These are phyloP conservation scores for Caretta caretta DNA, from an alignment of 2,113 vertebrate species.

Conservation along the genomic window DNA sequence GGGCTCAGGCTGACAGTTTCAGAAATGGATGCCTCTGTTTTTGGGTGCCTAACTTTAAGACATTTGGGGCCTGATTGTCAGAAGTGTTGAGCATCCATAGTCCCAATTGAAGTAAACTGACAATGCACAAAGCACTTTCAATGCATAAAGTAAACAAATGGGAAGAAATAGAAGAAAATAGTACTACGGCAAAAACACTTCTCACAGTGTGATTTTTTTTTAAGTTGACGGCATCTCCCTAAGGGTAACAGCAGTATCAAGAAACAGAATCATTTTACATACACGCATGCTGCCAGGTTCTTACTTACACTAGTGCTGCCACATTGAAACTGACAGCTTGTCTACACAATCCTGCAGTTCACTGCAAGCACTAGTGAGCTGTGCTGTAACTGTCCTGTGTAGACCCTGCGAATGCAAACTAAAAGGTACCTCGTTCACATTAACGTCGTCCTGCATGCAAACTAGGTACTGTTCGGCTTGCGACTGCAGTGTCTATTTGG, in stretches of 20 bases:
- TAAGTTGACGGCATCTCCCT: neutral
- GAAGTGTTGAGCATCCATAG: accelerated
- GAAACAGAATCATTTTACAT: neutral
- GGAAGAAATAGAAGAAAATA: neutral
- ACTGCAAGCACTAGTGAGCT: too few species aligned
- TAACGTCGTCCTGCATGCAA: too few species aligned
- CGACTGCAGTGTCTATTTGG: neutral
- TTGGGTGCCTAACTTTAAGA: neutral
- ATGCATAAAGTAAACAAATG: neutral
- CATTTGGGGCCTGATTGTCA: neutral
- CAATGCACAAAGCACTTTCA: neutral
- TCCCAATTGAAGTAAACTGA: neutral
- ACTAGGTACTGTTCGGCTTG: too few species aligned
- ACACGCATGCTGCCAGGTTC: neutral
- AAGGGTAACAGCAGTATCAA: neutral
- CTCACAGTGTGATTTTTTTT: too few species aligned
- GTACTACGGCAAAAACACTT: neutral
- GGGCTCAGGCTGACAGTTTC: neutral
- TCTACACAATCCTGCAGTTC: too few species aligned
- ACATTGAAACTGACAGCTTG: accelerated
- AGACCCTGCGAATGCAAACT: too few species aligned
- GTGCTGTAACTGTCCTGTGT: too few species aligned
- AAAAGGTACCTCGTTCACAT: too few species aligned
- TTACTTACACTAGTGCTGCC: neutral
- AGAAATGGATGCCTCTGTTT: neutral